Base-by-base conservation (phyloP, 1,140 invertebrate species). In the Stratiolaelaps scimitus region DNA sequence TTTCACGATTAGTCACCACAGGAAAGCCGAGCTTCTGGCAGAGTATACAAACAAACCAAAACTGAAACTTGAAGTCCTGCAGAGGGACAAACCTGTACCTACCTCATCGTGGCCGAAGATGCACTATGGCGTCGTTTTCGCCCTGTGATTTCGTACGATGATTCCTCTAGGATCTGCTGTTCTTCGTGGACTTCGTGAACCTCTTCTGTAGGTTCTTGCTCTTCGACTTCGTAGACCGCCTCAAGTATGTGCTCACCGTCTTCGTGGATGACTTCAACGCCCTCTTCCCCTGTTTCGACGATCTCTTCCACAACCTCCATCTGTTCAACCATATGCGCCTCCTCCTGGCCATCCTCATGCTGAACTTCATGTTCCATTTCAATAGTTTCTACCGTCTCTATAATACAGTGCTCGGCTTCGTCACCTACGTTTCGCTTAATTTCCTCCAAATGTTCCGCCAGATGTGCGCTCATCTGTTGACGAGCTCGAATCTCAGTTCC, bases 21-120 rank as follows among this genome's bases (percentile, higher is more conserved):
- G 44, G 47, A 28, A 28, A 48, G 28, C 47, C 19, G 28, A 5
- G 4, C 7, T 28, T 15, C 15, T 15, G 47, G 20, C 15, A 28
- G 15, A 48, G 7, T 15, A 4, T 2, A 23, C 1, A 15, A 15
- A 1, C 23, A 60, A n/a, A 4, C 2, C 15, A 2, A 23, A 60
- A 2, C 53, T n/a, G 2, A 5, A 19, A 15, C 23, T 2, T 2
- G 6, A 15, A 26, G 23, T 60, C 2, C 15, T 26, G 2, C 6
- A 23, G 17, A 23, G 1, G 13, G 15, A 1, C 53, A 23, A 1
- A 23, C 53, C 23, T 60, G n/a, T n/a, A n/a, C n/a, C n/a, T 23
- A 60, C 53, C 53, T 60, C 53, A 60, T 26, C n/a, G 53, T 60
- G 20, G 53, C 53, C 17, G 53, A 60, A 29, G 53, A 60, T 5